Percentiles rank a stretch among this genome's conserved stretches.
Conservation (phyloP, 1,140 invertebrate genomes). For the Copidosoma floridanum region DNA sequence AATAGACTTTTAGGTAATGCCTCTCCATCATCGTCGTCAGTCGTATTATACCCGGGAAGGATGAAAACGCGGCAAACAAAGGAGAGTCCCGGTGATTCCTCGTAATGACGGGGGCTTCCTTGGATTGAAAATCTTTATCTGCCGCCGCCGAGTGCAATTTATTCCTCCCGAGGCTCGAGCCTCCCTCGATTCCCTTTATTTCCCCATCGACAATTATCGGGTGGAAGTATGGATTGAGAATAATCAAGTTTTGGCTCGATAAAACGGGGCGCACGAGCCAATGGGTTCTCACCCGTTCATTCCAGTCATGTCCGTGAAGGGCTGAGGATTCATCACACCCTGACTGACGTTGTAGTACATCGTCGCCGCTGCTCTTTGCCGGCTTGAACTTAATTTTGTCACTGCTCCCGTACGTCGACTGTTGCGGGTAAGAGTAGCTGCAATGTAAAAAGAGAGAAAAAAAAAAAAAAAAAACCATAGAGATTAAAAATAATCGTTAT, state of each 20-base stretch:
- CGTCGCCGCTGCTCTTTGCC: slow-evolving; percentile 22
- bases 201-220: no score
- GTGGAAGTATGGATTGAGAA: no score
- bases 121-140: slow-evolving; percentile 6
- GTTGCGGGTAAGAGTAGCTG: no score
- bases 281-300: no score
- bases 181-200: no score
- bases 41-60: no score
- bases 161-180: no score
- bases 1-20: slow-evolving; percentile 15
- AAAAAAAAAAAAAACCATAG: background rate
- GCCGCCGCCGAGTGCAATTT: slow-evolving; percentile 29
- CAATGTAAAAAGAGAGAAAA: no score
- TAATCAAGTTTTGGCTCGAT: no score
- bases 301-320: slow-evolving; percentile 37
- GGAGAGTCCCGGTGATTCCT: background rate
- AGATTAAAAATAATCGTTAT: background rate
- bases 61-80: background rate
- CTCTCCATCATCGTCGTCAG: no score
- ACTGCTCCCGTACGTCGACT: no score
- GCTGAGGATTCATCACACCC: slow-evolving; percentile 42
- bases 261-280: no score
- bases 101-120: background rate
- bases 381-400: slow-evolving; percentile 8
- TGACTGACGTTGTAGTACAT: slow-evolving; percentile 48